A percentile compares a stretch with the other conserved stretches of the same genome.
phyloP scores from a whole-genome alignment of 2,888 invertebrate genomes.

The Agapostemon virescens region DNA sequence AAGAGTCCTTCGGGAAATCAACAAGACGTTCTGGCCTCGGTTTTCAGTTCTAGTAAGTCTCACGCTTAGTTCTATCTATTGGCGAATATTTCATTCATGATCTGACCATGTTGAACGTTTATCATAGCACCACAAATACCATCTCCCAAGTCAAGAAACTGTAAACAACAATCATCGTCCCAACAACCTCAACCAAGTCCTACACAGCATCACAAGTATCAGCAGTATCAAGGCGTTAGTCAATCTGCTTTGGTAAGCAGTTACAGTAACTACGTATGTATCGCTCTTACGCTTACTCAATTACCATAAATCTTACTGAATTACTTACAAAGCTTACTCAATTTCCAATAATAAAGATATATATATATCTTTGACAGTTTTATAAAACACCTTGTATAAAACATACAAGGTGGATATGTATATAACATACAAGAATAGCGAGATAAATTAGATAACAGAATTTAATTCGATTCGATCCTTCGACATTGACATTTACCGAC shows the following conservation, averaged over 20 bases:
- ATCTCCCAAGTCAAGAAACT: conserved; percentile 83
- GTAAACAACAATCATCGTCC: conserved; percentile 81
- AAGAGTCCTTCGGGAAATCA: conserved; percentile 80
- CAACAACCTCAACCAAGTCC: conserved; percentile 83
- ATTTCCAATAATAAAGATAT: too few species aligned
- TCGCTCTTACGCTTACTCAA: conserved; percentile 72
- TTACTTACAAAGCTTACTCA: too few species aligned
- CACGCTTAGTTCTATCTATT: not conserved
- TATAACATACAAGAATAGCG: not conserved
- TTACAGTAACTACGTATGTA: conserved; percentile 79
- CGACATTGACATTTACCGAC: not conserved
- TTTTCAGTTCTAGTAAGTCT: conserved; percentile 82
- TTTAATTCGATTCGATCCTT: not conserved
- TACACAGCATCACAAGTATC: conserved; percentile 83
- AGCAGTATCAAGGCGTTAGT: conserved; percentile 81
- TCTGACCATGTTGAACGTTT: not conserved
- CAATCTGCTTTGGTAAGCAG: conserved; percentile 80
- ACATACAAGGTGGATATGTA: too few species aligned
- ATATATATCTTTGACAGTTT: too few species aligned
- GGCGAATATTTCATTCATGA: not conserved
- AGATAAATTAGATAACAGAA: not conserved
- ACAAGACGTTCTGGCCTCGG: conserved; percentile 82
- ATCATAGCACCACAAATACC: conserved; percentile 82
- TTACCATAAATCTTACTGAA: conserved; percentile 11
- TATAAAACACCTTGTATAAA: too few species aligned